Evolutionary conservation across 2,113 vertebrate species (phyloP).

Genomic region (Ranitomeya variabilis): DNA sequence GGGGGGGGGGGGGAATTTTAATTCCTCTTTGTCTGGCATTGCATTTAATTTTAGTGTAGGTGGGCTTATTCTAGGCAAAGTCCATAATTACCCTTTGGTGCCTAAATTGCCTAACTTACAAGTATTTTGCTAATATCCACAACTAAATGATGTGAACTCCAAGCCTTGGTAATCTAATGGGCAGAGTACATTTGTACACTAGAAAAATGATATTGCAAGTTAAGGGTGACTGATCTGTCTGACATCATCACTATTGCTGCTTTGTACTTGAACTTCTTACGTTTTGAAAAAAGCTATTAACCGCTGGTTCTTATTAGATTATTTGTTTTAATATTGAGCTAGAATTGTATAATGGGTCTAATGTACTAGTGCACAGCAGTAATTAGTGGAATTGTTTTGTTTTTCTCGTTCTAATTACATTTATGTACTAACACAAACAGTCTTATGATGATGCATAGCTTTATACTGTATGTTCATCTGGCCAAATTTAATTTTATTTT

Average conservation of each 20-base stretch:
- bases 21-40: too few relatives aligned
- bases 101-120: not conserved
- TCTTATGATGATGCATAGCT: not conserved
- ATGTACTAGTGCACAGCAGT: slow-evolving; percentile 17
- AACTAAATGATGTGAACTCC: not conserved
- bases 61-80: too few relatives aligned
- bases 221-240: not conserved
- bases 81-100: too few relatives aligned
- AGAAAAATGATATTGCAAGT: not conserved
- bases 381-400: slow-evolving; percentile 30
- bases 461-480: not conserved
- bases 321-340: slow-evolving; percentile 23
- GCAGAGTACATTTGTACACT: not conserved
- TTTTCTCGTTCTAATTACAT: slow-evolving; percentile 27
- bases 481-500: not conserved
- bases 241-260: slow-evolving; percentile 22
- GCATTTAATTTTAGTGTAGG: too few relatives aligned
- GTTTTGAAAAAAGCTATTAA: not conserved
- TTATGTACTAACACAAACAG: not conserved
- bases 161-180: not conserved
- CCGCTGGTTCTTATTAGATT: slow-evolving; percentile 2
- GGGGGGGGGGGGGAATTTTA: too few relatives aligned
- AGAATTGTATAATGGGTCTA: slow-evolving; percentile 9
- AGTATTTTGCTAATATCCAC: not conserved
- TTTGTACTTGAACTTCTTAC: not conserved